phyloP scores from a whole-genome alignment of 2,888 invertebrate species.

The Xanthia togata region DNA sequence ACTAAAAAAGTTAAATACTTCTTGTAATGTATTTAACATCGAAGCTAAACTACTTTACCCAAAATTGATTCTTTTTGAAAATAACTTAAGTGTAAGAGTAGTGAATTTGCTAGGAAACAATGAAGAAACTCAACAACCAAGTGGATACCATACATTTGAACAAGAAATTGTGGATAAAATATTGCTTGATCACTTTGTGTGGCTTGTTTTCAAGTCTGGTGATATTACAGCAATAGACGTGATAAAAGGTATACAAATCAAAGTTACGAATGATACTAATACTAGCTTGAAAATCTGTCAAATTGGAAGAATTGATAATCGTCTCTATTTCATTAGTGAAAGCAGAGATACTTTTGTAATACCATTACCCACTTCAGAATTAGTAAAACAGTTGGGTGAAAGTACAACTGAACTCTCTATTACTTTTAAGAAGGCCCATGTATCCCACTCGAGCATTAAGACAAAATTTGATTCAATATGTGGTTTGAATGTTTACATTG shows the following conservation, averaged over 20 bases:
- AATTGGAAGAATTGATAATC: slow-evolving; percentile 66
- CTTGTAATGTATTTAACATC: slow-evolving; percentile 57
- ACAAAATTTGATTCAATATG: slow-evolving; percentile 51
- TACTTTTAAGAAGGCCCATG: slow-evolving; percentile 71
- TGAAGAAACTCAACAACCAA: slow-evolving; percentile 59
- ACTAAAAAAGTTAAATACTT: slow-evolving; percentile 59
- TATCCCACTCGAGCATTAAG: slow-evolving; percentile 46
- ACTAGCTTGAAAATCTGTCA: slow-evolving; percentile 74
- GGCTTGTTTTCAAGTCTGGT: slow-evolving; percentile 79
- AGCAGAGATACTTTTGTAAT: slow-evolving; percentile 78
- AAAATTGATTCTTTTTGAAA: slow-evolving; percentile 78
- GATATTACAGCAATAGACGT: slow-evolving; percentile 77
- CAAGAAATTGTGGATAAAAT: slow-evolving; percentile 75
- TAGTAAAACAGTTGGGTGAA: slow-evolving; percentile 71
- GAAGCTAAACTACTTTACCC: slow-evolving; percentile 78
- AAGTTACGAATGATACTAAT: slow-evolving; percentile 74
- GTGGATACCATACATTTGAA: slow-evolving; percentile 66
- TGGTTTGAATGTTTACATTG: slow-evolving; percentile 74
- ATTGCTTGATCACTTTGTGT: slow-evolving; percentile 76
- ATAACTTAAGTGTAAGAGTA: slow-evolving; percentile 67
- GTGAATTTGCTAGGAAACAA: slow-evolving; percentile 70
- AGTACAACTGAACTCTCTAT: slow-evolving; percentile 69
- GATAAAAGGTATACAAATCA: slow-evolving; percentile 68
- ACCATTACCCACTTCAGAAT: slow-evolving; percentile 70
- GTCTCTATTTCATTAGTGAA: slow-evolving; percentile 79